Evolutionary conservation across 2,888 invertebrate species (phyloP).

Genomic region (Cryptophagus acutangulus): DNA sequence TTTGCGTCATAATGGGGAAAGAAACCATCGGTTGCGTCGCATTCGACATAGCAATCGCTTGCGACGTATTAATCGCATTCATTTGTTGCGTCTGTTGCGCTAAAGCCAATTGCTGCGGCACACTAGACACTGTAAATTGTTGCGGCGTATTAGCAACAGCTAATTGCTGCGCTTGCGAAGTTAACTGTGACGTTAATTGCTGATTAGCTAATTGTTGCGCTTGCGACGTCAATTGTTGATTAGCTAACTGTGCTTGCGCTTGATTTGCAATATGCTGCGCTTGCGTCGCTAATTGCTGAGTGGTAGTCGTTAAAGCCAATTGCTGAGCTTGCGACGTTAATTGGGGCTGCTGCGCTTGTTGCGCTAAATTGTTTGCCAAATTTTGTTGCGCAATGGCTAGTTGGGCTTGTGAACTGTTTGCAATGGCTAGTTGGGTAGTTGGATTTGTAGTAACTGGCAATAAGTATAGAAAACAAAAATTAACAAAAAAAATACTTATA

Average conservation of each 20-base stretch:
- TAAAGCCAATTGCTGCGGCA: constrained; percentile 40
- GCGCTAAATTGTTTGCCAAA: constrained; percentile 42
- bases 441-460: constrained; percentile 47
- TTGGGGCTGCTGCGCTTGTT: constrained; percentile 30
- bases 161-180: constrained; percentile 39
- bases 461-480: constrained; percentile 17
- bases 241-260: constrained; percentile 35
- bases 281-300: constrained; percentile 35
- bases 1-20: constrained; percentile 63
- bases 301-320: constrained; percentile 42
- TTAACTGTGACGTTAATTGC: too few species aligned
- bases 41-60: constrained; percentile 57
- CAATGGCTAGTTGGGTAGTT: constrained; percentile 39
- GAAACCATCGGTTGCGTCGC: constrained; percentile 60
- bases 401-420: constrained; percentile 45
- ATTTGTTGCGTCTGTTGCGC: constrained; percentile 36
- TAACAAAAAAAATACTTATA: constrained; percentile 4
- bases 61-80: constrained; percentile 49
- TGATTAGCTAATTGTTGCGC: constrained; percentile 39
- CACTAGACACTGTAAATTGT: constrained; percentile 42
- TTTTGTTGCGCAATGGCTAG: constrained; percentile 46
- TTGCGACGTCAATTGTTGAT: constrained; percentile 40
- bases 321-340: constrained; percentile 41
- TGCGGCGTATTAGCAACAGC: constrained; percentile 31
- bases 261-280: constrained; percentile 40